phyloP scores from a whole-genome alignment of 2,888 invertebrate genomes.

The Amiota communis region DNA sequence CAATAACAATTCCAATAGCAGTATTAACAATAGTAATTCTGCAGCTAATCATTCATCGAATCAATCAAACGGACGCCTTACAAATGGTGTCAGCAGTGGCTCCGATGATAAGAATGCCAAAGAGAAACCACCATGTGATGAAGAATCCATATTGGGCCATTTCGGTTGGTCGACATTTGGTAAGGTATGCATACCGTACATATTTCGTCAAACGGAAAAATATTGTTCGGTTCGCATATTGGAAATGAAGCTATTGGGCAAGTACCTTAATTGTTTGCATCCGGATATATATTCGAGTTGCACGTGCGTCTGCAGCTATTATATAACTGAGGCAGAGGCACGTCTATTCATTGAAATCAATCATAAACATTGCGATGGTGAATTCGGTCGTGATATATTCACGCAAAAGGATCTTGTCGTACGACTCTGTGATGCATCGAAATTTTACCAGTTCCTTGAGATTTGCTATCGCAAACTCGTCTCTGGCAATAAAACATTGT shows the following conservation, averaged over 20 bases:
- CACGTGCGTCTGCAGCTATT: constrained; percentile 93
- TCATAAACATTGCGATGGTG: constrained; percentile 90
- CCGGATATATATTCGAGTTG: constrained; percentile 92
- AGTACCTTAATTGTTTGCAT: constrained; percentile 90
- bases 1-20: constrained; percentile 27
- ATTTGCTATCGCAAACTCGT: constrained; percentile 90
- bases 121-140: constrained; percentile 75
- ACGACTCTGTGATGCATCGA: constrained; percentile 87
- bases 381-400: constrained; percentile 91
- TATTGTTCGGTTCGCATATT: constrained; percentile 96
- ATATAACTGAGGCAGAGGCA: constrained; percentile 92
- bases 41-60: not conserved
- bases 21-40: too few species aligned
- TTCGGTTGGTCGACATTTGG: constrained; percentile 95
- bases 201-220: constrained; percentile 86
- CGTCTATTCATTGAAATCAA: constrained; percentile 94
- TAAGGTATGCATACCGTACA: constrained; percentile 89
- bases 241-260: constrained; percentile 90
- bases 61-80: constrained; percentile 31
- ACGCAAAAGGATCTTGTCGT: constrained; percentile 93
- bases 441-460: constrained; percentile 92
- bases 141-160: constrained; percentile 84
- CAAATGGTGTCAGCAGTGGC: constrained; percentile 28
- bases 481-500: constrained; percentile 78
- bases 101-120: constrained; percentile 44